These are phyloP conservation scores for Erannis defoliaria DNA, from an alignment of 2,888 invertebrate species.

Conservation along the genomic window DNA sequence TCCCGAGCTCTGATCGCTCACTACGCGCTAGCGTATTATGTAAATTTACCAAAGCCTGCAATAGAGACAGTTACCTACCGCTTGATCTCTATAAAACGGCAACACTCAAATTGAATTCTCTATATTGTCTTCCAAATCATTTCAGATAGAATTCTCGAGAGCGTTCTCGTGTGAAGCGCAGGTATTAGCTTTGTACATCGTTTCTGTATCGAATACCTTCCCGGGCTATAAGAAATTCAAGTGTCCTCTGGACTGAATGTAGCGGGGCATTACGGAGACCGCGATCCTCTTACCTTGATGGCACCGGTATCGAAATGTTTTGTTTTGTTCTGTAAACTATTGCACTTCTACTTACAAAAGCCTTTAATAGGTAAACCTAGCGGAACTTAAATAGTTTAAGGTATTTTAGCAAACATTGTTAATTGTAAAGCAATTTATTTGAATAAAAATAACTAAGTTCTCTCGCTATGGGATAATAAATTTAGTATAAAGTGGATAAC, in stretches of 20 bases:
- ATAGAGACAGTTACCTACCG: constrained; percentile 60
- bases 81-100: constrained; percentile 51
- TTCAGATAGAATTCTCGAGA: constrained; percentile 24
- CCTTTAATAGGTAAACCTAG: too few species aligned
- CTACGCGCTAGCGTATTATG: constrained; percentile 71
- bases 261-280: constrained; percentile 61
- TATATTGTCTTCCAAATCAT: constrained; percentile 48
- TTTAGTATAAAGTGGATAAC: constrained; percentile 45
- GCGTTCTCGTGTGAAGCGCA: constrained; percentile 6
- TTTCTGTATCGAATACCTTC: constrained; percentile 21
- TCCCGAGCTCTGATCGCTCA: constrained; percentile 66
- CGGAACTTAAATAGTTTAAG: too few species aligned
- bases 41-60: constrained; percentile 68
- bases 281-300: constrained; percentile 77
- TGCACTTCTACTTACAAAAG: not conserved
- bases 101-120: constrained; percentile 54
- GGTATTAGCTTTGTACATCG: constrained; percentile 16
- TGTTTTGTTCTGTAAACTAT: constrained; percentile 32
- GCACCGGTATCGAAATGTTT: constrained; percentile 62
- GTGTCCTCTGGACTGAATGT: constrained; percentile 55
- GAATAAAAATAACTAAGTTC: constrained; percentile 9
- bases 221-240: constrained; percentile 49
- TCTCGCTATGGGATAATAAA: constrained; percentile 46
- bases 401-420: not conserved
- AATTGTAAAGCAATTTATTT: not conserved